Conservation (phyloP, 2,888 invertebrate species). For the Terebella lapidaria region DNA sequence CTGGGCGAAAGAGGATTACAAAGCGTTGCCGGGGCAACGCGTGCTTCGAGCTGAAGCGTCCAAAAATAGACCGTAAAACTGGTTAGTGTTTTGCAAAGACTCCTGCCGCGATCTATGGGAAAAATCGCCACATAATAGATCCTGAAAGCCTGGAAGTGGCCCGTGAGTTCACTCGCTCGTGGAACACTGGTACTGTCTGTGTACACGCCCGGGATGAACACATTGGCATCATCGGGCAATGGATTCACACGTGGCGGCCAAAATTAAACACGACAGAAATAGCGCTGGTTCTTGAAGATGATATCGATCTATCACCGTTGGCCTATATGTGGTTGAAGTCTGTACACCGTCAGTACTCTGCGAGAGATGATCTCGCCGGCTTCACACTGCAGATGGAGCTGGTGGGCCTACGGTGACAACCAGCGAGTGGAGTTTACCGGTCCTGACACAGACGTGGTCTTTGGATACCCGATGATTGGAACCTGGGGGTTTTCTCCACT, state of each 20-base stretch:
- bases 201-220: constrained; percentile 25
- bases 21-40: too few species aligned
- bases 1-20: too few species aligned
- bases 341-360: constrained; percentile 32
- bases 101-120: too few species aligned
- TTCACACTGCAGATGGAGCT: constrained; percentile 30
- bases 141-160: not conserved
- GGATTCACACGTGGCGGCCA: constrained; percentile 33
- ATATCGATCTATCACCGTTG: constrained; percentile 33
- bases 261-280: constrained; percentile 27
- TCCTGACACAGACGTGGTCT: not conserved
- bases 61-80: too few species aligned
- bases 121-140: too few species aligned
- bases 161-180: constrained; percentile 3
- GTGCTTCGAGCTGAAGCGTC: too few species aligned
- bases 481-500: not conserved
- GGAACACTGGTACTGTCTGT: constrained; percentile 17
- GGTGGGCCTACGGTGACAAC: constrained; percentile 18
- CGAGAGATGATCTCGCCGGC: constrained; percentile 27
- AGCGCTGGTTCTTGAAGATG: constrained; percentile 39
- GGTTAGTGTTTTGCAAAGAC: too few species aligned
- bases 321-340: constrained; percentile 35
- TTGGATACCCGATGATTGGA: not conserved
- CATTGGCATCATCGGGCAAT: constrained; percentile 29
- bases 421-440: not conserved